Percentiles rank a stretch among this genome's conserved stretches.
Evolutionary conservation across 2,888 invertebrate genomes (phyloP).

Genomic region (Eucera pruinosa): DNA sequence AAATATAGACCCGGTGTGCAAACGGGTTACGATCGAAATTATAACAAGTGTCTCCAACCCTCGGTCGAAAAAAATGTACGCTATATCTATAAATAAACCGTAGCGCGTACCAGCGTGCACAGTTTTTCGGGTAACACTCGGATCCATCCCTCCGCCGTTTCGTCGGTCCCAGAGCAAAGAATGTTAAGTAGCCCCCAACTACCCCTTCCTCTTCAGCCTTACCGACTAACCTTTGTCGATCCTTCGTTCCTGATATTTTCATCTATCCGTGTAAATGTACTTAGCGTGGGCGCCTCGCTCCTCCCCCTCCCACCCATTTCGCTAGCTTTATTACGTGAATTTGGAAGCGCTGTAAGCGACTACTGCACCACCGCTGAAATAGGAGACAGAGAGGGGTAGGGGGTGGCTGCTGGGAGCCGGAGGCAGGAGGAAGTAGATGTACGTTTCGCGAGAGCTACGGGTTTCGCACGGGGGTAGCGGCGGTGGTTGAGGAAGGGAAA

Average conservation of each 20-base stretch:
- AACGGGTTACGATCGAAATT: constrained; percentile 67
- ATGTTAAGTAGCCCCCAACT: constrained; percentile 70
- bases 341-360: constrained; percentile 72
- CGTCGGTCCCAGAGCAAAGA: constrained; percentile 62
- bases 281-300: constrained; percentile 63
- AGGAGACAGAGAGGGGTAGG: constrained; percentile 43
- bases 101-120: constrained; percentile 26
- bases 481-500: constrained; percentile 42
- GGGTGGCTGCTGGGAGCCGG: constrained; percentile 21
- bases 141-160: constrained; percentile 50
- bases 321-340: constrained; percentile 76
- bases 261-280: constrained; percentile 76
- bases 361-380: constrained; percentile 56
- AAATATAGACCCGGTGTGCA: constrained; percentile 63
- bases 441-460: constrained; percentile 70
- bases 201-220: constrained; percentile 31
- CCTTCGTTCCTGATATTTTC: constrained; percentile 73
- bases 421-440: constrained; percentile 60
- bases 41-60: constrained; percentile 49
- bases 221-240: constrained; percentile 45
- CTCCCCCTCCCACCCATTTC: background rate
- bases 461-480: constrained; percentile 48
- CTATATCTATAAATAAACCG: constrained; percentile 71
- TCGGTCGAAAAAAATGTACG: constrained; percentile 39
- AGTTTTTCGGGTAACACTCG: constrained; percentile 61